Conservation (phyloP, 2,888 invertebrate species). For the Argyra leucocephala region DNA sequence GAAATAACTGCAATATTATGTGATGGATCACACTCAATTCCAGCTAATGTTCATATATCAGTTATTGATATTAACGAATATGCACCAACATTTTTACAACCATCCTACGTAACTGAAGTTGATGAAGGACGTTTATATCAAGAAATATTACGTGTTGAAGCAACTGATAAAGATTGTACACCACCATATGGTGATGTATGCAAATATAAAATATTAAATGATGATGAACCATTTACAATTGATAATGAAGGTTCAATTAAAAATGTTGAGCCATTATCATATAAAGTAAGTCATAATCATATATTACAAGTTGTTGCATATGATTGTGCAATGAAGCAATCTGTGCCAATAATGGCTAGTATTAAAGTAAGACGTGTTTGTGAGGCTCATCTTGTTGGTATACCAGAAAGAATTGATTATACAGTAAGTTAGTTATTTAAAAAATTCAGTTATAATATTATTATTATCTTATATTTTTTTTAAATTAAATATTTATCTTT, state of each 20-base stretch:
- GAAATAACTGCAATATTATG: conserved; percentile 90
- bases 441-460: too few relatives aligned
- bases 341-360: conserved; percentile 90
- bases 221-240: conserved; percentile 82
- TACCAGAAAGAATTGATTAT: conserved; percentile 43
- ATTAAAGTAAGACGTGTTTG: conserved; percentile 82
- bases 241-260: conserved; percentile 89
- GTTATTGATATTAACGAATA: conserved; percentile 95
- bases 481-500: too few relatives aligned
- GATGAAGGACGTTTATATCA: conserved; percentile 86
- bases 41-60: conserved; percentile 86
- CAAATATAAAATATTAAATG: conserved; percentile 91
- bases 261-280: conserved; percentile 88
- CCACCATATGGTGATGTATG: conserved; percentile 89
- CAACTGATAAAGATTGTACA: conserved; percentile 90
- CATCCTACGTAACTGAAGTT: conserved; percentile 74
- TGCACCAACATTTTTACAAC: conserved; percentile 82
- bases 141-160: conserved; percentile 83
- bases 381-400: conserved; percentile 68
- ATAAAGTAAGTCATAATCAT: conserved; percentile 87
- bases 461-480: too few relatives aligned
- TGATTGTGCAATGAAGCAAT: conserved; percentile 93
- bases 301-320: conserved; percentile 93
- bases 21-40: conserved; percentile 74
- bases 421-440: conserved; percentile 36